Percentiles rank a stretch among this genome's conserved stretches.
Conservation (phyloP, 2,888 invertebrate genomes). For the Drosophila fungiperda region DNA sequence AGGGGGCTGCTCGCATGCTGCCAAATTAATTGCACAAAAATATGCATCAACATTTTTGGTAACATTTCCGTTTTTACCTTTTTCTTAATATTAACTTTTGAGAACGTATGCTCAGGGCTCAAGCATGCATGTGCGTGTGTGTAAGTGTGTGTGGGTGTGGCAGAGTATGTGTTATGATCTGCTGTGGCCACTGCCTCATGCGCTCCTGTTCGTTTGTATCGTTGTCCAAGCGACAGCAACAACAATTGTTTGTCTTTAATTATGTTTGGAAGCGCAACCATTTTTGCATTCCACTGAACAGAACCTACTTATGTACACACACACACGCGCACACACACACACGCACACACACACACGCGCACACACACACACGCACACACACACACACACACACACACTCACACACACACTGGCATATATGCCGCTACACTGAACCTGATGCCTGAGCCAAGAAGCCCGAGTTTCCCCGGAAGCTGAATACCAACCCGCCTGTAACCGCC, state of each 20-base stretch:
- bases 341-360: background rate
- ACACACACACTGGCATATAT: constrained; percentile 4
- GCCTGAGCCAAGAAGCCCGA: constrained; percentile 34
- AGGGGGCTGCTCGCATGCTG: background rate
- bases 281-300: constrained; percentile 58
- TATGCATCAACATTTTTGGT: constrained; percentile 57
- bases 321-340: constrained; percentile 5
- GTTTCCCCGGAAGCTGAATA: constrained; percentile 19
- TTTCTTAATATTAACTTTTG: constrained; percentile 53
- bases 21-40: constrained; percentile 72
- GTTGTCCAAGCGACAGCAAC: constrained; percentile 44
- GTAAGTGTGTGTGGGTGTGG: constrained; percentile 2
- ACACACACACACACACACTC: background rate
- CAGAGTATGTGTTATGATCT: constrained; percentile 24
- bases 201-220: constrained; percentile 62
- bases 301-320: constrained; percentile 64
- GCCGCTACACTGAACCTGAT: constrained; percentile 22
- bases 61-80: constrained; percentile 26
- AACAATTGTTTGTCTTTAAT: constrained; percentile 79
- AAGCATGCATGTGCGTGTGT: constrained; percentile 16
- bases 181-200: constrained; percentile 61
- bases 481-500: background rate
- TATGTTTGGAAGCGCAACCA: constrained; percentile 75
- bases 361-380: background rate
- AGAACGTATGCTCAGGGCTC: background rate